Conservation (phyloP, 2,113 vertebrate genomes). For the Kryptolebias marmoratus region DNA sequence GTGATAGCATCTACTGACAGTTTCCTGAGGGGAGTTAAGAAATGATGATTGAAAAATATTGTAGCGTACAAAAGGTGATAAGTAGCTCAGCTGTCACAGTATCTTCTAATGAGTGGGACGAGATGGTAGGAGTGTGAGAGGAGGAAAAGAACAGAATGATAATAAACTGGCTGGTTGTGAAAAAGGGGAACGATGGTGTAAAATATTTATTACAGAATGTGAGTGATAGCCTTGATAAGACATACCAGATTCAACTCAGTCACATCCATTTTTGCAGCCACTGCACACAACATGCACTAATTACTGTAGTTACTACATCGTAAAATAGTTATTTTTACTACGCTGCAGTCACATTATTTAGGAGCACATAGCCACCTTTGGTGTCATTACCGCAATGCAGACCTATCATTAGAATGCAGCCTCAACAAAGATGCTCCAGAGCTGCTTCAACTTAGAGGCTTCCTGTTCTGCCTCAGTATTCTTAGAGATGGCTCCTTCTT, state of each 20-base stretch:
- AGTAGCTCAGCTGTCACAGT: constrained; percentile 33
- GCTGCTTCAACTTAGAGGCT: constrained; percentile 25
- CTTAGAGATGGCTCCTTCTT: constrained; percentile 10
- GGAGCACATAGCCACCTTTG: constrained; percentile 47
- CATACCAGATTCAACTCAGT: constrained; percentile 6
- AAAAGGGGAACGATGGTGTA: background rate
- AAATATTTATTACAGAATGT: constrained; percentile 13
- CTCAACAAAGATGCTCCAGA: constrained; percentile 53
- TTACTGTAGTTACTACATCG: constrained; percentile 10
- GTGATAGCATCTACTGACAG: constrained; percentile 23
- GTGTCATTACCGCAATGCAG: constrained; percentile 63
- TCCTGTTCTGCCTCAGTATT: constrained; percentile 10
- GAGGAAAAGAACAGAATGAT: constrained; percentile 1
- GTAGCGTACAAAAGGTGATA: constrained; percentile 35
- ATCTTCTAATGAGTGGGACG: constrained; percentile 31
- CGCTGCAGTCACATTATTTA: constrained; percentile 63
- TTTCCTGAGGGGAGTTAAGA: constrained; percentile 16
- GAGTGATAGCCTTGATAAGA: constrained; percentile 11
- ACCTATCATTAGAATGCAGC: constrained; percentile 48
- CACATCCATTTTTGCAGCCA: background rate
- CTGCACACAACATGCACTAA: background rate
- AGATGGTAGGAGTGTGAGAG: constrained; percentile 10
- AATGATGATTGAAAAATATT: constrained; percentile 42
- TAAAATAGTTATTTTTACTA: constrained; percentile 40
- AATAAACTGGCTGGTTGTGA: constrained; percentile 21